Conservation (phyloP, 2,888 invertebrate species). For the Drosophila neutralis region DNA sequence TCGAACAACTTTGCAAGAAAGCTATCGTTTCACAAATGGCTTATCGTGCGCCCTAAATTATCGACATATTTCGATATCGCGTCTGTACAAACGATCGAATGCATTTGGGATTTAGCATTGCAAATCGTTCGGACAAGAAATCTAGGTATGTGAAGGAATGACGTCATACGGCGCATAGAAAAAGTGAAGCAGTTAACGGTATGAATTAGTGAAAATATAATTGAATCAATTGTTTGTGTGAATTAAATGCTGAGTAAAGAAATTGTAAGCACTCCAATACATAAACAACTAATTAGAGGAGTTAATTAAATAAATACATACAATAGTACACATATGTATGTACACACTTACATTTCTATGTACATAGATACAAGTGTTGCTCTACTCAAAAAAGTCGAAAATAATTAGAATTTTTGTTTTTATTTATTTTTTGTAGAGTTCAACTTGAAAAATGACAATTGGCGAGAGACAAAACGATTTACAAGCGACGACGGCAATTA, state of each 20-base stretch:
- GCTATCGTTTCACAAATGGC: neutral
- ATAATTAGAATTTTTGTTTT: neutral
- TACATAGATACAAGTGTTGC: neutral
- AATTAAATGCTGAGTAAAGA: neutral
- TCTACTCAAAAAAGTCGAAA: neutral
- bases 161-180: slow-evolving; percentile 36
- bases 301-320: neutral
- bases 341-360: neutral
- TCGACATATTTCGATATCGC: slow-evolving; percentile 4
- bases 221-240: neutral
- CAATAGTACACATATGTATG: neutral
- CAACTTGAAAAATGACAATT: slow-evolving; percentile 66
- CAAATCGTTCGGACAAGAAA: slow-evolving; percentile 30
- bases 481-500: slow-evolving; percentile 39
- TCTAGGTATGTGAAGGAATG: slow-evolving; percentile 44
- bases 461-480: slow-evolving; percentile 70
- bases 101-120: slow-evolving; percentile 11
- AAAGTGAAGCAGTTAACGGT: slow-evolving; percentile 4
- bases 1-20: neutral
- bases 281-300: neutral
- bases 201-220: neutral
- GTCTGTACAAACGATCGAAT: slow-evolving; percentile 1
- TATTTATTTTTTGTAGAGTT: slow-evolving; percentile 17
- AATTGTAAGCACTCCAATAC: neutral
- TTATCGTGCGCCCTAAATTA: neutral